Base-by-base conservation (phyloP, 2,113 vertebrate genomes). In the Patagioenas fasciata region DNA sequence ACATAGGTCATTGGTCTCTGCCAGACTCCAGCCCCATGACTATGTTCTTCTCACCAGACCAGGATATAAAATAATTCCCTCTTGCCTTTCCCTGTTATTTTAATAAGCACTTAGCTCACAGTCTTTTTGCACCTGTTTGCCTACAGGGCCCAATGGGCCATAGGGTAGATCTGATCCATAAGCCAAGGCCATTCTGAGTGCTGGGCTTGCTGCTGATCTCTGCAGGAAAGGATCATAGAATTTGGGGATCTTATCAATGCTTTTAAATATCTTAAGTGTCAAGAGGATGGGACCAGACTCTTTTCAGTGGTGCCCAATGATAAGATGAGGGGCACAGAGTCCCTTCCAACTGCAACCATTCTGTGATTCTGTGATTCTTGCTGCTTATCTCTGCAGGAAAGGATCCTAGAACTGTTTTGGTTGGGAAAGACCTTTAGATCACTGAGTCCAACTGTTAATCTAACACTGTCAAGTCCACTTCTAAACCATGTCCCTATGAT, bases 61-160 rank as follows among this genome's bases (percentile, higher is more conserved):
- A 53, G 83, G 53, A 89, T 34, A 65, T 67, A 75, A 92, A 95
- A 84, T 50, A 84, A 90, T 95, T 91, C 67, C 64, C 60, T 88
- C 5, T 51, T 88, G 92, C 64, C 47, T 94, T 94, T 80, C 71
- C 58, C 50, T 20, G 81, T 77, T 85, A 95, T 95, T 93, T 95
- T 96, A 93, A 95, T 95, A 87, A 93, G 47, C 17, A 3, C 62
- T 96, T 96, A 88, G 88, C 93, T 97, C 97, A 96, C 54, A 16
- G 88, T 85, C 82, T 95, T 89, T 97, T 73, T 92, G 82, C 96
- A 97, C 95, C 95, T 97, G 96, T 95, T 94, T 91, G 81, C 69
- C 85, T 47, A 25, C 42, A 90, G 64, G 71, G 15, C 58, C 51
- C 5, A 2, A 26, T 48, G 91, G 38, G 60, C 78, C 51, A 13